phyloP scores from a whole-genome alignment of 1,140 invertebrate genomes.

The Triops longicaudatus region DNA sequence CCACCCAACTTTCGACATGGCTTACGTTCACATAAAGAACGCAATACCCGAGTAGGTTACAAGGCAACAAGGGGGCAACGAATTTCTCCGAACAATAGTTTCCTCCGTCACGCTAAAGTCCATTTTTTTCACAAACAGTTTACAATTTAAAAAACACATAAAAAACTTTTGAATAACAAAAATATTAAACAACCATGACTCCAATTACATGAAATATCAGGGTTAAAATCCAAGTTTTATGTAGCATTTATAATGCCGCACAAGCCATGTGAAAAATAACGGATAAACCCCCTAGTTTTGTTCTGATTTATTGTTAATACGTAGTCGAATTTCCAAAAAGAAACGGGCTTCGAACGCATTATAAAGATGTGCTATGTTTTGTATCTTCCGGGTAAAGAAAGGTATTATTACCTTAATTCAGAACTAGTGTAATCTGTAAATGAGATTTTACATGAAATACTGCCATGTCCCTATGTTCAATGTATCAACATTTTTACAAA shows the following conservation, averaged over 20 bases:
- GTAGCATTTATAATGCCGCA: not conserved
- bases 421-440: no score
- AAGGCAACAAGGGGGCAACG: not conserved
- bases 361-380: no score
- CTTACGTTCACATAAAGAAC: not conserved
- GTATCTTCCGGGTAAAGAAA: no score
- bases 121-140: not conserved
- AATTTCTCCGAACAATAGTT: not conserved
- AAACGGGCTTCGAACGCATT: no score
- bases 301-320: no score
- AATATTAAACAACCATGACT: not conserved
- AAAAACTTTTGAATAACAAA: not conserved
- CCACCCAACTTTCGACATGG: slow-evolving; percentile 5
- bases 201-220: not conserved
- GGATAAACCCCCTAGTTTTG: no score
- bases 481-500: no score
- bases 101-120: not conserved
- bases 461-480: no score
- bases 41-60: not conserved
- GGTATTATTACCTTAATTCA: no score
- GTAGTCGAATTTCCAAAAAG: no score
- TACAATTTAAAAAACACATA: not conserved
- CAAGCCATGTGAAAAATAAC: no score
- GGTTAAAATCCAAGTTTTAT: not conserved
- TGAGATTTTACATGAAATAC: no score